Evolutionary conservation across 2,113 vertebrate species (phyloP).

Genomic region (Cyprinodon tularosa): DNA sequence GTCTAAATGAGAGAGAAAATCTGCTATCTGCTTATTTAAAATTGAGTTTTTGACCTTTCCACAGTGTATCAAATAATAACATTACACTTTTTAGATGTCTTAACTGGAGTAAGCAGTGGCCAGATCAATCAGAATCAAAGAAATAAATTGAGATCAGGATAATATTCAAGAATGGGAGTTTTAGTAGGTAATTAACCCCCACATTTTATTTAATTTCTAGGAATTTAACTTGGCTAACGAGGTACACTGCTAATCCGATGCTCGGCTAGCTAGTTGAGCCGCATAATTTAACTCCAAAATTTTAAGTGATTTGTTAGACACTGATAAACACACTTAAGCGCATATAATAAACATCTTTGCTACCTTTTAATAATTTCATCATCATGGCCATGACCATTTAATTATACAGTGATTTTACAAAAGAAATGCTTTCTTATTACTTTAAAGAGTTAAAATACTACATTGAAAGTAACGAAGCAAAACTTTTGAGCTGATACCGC

Average conservation of each 20-base stretch:
- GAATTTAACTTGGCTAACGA: neutral
- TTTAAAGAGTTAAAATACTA: no score
- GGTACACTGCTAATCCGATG: neutral
- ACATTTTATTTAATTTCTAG: neutral
- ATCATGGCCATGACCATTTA: no score
- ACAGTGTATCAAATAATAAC: conserved; percentile 5
- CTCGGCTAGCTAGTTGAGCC: neutral
- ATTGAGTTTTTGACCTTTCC: conserved; percentile 13
- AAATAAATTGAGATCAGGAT: no score
- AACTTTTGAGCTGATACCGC: no score
- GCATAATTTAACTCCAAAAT: neutral
- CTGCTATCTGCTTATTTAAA: neutral
- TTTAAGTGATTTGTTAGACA: neutral
- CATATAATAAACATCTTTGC: no score
- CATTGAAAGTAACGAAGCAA: no score
- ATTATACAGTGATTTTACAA: no score
- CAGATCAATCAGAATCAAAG: neutral
- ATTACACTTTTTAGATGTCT: neutral
- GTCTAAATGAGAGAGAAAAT: neutral
- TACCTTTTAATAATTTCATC: no score
- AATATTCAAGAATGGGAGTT: neutral
- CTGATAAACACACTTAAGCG: no score
- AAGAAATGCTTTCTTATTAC: no score
- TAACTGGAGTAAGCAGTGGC: neutral
- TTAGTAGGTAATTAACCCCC: neutral